Conservation (phyloP, 1,140 invertebrate genomes). For the Sipha flava region DNA sequence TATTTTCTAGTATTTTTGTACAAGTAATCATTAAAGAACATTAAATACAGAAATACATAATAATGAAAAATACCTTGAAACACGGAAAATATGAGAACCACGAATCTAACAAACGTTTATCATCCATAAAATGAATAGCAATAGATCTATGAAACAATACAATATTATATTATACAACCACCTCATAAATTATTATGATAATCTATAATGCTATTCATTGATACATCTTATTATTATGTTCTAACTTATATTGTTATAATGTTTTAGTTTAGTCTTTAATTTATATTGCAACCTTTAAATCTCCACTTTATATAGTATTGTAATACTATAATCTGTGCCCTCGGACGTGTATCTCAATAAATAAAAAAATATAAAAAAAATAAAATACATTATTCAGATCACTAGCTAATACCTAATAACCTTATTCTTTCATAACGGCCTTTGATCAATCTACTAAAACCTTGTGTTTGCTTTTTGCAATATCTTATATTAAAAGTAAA, state of each 20-base stretch:
- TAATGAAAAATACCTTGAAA: conserved; percentile 68
- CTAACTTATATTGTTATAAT: too few species aligned
- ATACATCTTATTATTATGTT: too few species aligned
- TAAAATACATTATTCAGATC: conserved; percentile 97
- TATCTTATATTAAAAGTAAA: not conserved
- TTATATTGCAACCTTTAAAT: too few species aligned
- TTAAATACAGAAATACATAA: not conserved
- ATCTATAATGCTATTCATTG: too few species aligned
- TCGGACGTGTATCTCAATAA: too few species aligned
- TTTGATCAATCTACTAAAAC: conserved; percentile 91
- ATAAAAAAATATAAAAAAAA: too few species aligned
- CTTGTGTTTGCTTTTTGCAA: conserved; percentile 37
- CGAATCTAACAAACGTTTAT: conserved; percentile 77
- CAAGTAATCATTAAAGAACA: not conserved
- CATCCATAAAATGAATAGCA: conserved; percentile 77
- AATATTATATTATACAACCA: too few species aligned
- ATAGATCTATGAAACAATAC: conserved; percentile 85
- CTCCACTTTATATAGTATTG: too few species aligned
- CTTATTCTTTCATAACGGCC: conserved; percentile 92
- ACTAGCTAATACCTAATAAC: conserved; percentile 94
- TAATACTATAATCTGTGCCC: too few species aligned
- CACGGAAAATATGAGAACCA: conserved; percentile 92
- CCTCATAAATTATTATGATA: too few species aligned
- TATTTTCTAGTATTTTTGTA: not conserved
- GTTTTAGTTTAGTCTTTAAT: too few species aligned